Conservation (phyloP, 2,888 invertebrate genomes). For the Smittia sp. region DNA sequence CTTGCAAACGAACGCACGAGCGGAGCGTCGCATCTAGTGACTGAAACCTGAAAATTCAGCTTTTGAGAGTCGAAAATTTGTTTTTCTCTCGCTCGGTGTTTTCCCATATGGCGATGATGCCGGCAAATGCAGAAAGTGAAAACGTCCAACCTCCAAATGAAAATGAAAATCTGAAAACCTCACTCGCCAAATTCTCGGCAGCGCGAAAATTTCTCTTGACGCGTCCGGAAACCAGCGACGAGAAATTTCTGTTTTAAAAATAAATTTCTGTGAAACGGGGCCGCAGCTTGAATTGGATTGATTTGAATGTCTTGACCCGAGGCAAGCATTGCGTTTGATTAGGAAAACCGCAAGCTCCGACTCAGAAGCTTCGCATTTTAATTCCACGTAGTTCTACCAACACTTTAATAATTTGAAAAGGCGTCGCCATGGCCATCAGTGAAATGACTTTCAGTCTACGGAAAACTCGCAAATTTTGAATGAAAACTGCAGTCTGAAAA, state of each 20-base stretch:
- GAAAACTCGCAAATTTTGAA: not conserved
- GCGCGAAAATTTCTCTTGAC: not conserved
- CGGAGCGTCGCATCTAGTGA: slow-evolving; percentile 12
- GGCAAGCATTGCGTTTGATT: too few species aligned
- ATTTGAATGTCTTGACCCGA: too few species aligned
- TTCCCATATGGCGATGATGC: slow-evolving; percentile 10
- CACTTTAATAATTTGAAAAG: too few species aligned
- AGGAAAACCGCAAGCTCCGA: too few species aligned
- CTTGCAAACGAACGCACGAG: not conserved
- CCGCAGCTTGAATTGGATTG: too few species aligned
- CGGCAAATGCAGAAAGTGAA: slow-evolving; percentile 34
- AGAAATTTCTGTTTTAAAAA: not conserved
- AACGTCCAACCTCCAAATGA: slow-evolving; percentile 36
- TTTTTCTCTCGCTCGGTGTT: not conserved
- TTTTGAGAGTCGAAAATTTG: not conserved
- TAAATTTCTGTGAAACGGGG: not conserved
- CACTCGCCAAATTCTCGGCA: not conserved
- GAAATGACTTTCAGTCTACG: not conserved
- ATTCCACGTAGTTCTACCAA: too few species aligned
- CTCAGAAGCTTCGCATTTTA: too few species aligned
- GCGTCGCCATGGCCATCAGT: too few species aligned
- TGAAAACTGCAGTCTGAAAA: not conserved
- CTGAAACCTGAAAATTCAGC: not conserved
- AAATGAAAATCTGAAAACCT: slow-evolving; percentile 31
- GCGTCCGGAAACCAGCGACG: not conserved